These are phyloP conservation scores for Dolichallabes microphthalmus DNA, from an alignment of 2,113 vertebrate genomes.

Conservation along the genomic window DNA sequence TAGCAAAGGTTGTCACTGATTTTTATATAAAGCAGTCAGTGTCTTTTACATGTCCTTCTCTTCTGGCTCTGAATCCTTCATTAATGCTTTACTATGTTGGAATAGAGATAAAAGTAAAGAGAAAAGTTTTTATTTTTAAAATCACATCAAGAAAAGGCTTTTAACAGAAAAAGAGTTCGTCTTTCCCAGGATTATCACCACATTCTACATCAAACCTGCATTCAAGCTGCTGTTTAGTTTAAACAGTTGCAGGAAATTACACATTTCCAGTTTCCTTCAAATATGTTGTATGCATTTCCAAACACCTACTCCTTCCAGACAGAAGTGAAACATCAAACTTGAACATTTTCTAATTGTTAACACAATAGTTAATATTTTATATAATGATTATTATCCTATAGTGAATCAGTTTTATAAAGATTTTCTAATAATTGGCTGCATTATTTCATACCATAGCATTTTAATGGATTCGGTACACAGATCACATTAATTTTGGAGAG, in stretches of 20 bases:
- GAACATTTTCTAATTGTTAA: not conserved
- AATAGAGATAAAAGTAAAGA: not conserved
- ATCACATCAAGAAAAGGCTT: slow-evolving; percentile 6
- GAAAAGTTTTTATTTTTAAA: not conserved
- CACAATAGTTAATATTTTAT: not conserved
- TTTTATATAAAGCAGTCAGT: not conserved
- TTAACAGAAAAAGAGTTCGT: not conserved
- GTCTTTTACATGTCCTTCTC: not conserved
- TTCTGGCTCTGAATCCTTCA: not conserved
- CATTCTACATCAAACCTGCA: not conserved
- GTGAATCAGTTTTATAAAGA: not conserved
- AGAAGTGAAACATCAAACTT: not conserved
- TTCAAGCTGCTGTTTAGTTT: not conserved
- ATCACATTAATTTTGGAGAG: not conserved
- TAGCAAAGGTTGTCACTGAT: not conserved
- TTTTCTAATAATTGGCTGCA: not conserved
- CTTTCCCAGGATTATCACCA: not conserved
- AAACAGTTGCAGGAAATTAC: not conserved
- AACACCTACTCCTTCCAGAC: not conserved
- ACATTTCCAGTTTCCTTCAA: not conserved
- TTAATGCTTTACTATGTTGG: not conserved
- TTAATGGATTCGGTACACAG: not conserved
- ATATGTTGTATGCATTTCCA: not conserved
- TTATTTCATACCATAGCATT: not conserved
- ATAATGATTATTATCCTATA: not conserved